phyloP scores from a whole-genome alignment of 2,797 vertebrate genomes.

The Platalea minor region DNA sequence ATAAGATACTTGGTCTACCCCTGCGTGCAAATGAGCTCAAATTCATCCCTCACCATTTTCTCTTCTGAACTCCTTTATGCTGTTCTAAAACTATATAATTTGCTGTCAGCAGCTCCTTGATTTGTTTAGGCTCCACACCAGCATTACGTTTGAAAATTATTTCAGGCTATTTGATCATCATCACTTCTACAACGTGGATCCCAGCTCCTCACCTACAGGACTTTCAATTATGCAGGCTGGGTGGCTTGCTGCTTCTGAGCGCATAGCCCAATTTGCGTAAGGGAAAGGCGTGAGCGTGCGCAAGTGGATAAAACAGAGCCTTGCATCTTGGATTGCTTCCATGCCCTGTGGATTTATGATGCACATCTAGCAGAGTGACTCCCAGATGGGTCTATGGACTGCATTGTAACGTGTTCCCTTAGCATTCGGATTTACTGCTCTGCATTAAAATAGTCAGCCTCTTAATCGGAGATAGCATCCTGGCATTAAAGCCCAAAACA shows the following conservation, averaged over 20 bases:
- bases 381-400: not conserved
- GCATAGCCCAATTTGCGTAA: not conserved
- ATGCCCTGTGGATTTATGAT: constrained; percentile 2
- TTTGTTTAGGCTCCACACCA: constrained; percentile 2
- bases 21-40: not conserved
- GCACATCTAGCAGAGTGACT: not conserved
- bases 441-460: not conserved
- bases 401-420: not conserved
- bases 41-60: not conserved
- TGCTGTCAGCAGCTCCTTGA: not conserved
- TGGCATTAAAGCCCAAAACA: not conserved
- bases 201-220: not conserved
- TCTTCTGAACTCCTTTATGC: not conserved
- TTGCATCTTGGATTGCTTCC: not conserved
- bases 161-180: not conserved
- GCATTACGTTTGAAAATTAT: not conserved
- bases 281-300: not conserved
- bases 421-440: not conserved
- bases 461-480: constrained; percentile 15
- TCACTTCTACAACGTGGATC: not conserved
- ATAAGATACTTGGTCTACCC: not conserved
- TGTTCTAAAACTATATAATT: constrained; percentile 10
- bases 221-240: not conserved
- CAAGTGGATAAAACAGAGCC: not conserved
- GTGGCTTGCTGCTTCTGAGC: not conserved